A percentile compares a stretch with the other conserved stretches of the same genome.
These are phyloP conservation scores for Patiria miniata DNA, from an alignment of 35 echinoderm and acorn worm genomes.

Conservation along the genomic window DNA sequence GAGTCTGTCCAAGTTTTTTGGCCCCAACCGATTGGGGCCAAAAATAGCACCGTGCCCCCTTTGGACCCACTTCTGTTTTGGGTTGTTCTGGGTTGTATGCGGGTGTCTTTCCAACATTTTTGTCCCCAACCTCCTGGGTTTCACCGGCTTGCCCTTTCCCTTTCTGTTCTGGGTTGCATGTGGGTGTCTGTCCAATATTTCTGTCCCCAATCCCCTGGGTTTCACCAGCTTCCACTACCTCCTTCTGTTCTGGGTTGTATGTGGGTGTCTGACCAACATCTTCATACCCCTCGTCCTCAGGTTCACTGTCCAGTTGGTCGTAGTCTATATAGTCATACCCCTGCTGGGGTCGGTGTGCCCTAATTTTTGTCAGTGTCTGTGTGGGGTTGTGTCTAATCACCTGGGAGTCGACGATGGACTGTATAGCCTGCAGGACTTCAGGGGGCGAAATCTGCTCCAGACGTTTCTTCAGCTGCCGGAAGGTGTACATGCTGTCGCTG, in stretches of 20 bases:
- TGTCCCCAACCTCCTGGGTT: neutral
- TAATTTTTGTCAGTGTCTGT: neutral
- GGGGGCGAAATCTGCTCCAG: constrained; percentile 55
- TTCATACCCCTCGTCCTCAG: neutral
- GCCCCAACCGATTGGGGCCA: neutral
- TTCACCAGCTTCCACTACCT: neutral
- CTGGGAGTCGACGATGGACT: constrained; percentile 56
- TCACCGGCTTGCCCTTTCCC: no score
- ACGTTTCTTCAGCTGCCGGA: constrained; percentile 53
- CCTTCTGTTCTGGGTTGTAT: neutral
- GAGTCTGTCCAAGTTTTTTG: neutral
- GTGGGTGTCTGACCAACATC: neutral
- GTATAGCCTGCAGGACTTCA: constrained; percentile 56
- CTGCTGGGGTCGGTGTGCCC: neutral
- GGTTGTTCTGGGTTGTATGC: no score
- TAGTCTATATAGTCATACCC: neutral
- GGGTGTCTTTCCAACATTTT: neutral
- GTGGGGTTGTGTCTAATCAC: constrained; percentile 29
- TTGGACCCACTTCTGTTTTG: no score
- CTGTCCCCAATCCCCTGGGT: no score
- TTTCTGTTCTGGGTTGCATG: no score
- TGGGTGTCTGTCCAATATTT: no score
- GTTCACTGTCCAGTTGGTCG: neutral
- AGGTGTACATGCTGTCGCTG: constrained; percentile 55
- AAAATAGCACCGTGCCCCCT: no score